Percentiles rank a stretch among this genome's conserved stretches.
Conservation (phyloP, 2,113 vertebrate species). For the Setophaga petechia region DNA sequence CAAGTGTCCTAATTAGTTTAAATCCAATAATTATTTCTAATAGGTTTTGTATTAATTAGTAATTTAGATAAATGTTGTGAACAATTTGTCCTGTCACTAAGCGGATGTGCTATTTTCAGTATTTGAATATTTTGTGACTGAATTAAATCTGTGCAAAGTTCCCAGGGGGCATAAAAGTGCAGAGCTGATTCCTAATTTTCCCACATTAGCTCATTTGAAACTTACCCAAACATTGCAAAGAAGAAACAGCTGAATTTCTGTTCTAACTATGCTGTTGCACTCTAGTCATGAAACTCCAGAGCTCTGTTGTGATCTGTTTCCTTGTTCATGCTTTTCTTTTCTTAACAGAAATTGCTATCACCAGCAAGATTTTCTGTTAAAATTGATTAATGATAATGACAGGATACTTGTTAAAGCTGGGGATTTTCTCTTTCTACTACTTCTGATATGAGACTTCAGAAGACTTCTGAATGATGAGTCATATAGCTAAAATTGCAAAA, state of each 20-base stretch:
- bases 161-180: background rate
- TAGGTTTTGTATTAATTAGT: background rate
- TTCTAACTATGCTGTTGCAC: background rate
- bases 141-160: background rate
- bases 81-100: slow-evolving; percentile 2
- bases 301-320: background rate
- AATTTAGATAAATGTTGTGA: slow-evolving; percentile 1
- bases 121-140: background rate
- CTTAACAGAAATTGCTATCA: background rate
- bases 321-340: background rate
- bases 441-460: slow-evolving; percentile 13
- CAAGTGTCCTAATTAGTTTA: background rate
- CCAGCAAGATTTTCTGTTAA: slow-evolving; percentile 18
- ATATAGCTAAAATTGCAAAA: background rate
- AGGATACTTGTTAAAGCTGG: background rate
- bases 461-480: slow-evolving; percentile 8
- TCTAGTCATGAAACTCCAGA: background rate
- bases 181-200: background rate
- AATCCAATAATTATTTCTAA: slow-evolving; percentile 5
- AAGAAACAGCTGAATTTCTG: background rate
- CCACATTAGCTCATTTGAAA: background rate
- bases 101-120: background rate
- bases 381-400: background rate
- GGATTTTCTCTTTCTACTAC: background rate
- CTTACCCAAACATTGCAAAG: background rate